Conservation (phyloP, 2,888 invertebrate genomes). For the Miltochrista miniata region DNA sequence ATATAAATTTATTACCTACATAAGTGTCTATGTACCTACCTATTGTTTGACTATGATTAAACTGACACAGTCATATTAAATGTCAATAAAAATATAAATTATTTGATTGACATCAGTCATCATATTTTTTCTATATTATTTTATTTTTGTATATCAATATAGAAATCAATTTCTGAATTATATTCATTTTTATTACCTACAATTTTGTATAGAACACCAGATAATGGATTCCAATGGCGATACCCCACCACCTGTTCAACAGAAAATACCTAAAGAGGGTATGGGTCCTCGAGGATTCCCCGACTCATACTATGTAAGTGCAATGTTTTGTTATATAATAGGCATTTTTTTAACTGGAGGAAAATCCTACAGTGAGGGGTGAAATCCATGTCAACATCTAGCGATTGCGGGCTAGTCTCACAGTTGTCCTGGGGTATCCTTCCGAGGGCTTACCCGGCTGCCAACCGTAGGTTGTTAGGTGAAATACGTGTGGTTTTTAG, state of each 20-base stretch:
- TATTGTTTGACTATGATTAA: too few relatives aligned
- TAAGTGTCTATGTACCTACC: too few relatives aligned
- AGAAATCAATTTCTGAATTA: not conserved
- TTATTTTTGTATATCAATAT: constrained; percentile 5
- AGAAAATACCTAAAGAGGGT: constrained; percentile 68
- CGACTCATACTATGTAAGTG: constrained; percentile 64
- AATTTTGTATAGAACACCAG: not conserved
- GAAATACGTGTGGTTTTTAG: too few relatives aligned
- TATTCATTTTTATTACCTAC: constrained; percentile 1
- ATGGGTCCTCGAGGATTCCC: constrained; percentile 63
- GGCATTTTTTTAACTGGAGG: too few relatives aligned
- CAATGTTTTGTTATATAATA: not conserved
- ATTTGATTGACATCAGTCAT: not conserved
- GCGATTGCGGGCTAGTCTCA: too few relatives aligned
- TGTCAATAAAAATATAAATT: not conserved
- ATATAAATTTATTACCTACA: too few relatives aligned
- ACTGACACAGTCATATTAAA: not conserved
- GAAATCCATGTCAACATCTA: too few relatives aligned
- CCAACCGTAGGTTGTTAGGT: too few relatives aligned
- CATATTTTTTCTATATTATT: not conserved
- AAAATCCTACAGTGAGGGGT: too few relatives aligned
- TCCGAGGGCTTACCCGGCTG: too few relatives aligned
- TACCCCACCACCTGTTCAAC: constrained; percentile 20
- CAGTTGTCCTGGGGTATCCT: too few relatives aligned
- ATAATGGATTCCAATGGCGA: not conserved